Percentiles rank a stretch among this genome's conserved stretches.
phyloP scores from a whole-genome alignment of 2,888 invertebrate genomes.

The Corythucha ciliata region DNA sequence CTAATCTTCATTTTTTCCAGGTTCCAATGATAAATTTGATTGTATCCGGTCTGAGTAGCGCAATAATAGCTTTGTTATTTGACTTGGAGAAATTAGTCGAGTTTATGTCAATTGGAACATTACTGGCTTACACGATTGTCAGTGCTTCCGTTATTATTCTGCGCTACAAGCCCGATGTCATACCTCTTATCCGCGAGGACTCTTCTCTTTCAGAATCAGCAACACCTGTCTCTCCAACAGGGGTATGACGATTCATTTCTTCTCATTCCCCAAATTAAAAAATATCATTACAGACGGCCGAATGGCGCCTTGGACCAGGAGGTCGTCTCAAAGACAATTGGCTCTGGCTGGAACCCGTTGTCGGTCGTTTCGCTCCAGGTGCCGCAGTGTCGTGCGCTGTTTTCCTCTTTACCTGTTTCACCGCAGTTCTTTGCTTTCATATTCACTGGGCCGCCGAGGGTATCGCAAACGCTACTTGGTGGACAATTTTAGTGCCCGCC shows the following conservation, averaged over 20 bases:
- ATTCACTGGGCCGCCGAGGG: slow-evolving; percentile 50
- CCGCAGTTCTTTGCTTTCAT: slow-evolving; percentile 57
- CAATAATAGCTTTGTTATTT: slow-evolving; percentile 71
- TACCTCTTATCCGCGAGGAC: slow-evolving; percentile 49
- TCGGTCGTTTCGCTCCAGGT: slow-evolving; percentile 68
- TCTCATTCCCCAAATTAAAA: neutral
- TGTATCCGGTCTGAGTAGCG: slow-evolving; percentile 66
- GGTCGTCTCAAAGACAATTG: slow-evolving; percentile 57
- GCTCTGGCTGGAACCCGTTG: slow-evolving; percentile 61
- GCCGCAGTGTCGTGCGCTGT: slow-evolving; percentile 63
- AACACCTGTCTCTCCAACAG: slow-evolving; percentile 50
- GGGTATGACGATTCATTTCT: slow-evolving; percentile 40
- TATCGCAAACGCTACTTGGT: slow-evolving; percentile 50
- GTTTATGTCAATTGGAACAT: slow-evolving; percentile 87
- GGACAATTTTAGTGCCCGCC: slow-evolving; percentile 56
- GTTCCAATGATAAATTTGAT: slow-evolving; percentile 66
- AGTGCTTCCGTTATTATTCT: slow-evolving; percentile 81
- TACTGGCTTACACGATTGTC: slow-evolving; percentile 83
- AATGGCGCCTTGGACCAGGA: slow-evolving; percentile 40
- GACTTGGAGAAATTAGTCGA: slow-evolving; percentile 84
- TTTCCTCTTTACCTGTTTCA: slow-evolving; percentile 55
- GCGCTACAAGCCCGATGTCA: slow-evolving; percentile 59
- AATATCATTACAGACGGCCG: slow-evolving; percentile 24
- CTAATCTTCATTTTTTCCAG: slow-evolving; percentile 42
- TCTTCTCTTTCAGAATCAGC: slow-evolving; percentile 55